Base-by-base conservation (phyloP, 2,888 invertebrate species). In the Ctenicera cuprea region DNA sequence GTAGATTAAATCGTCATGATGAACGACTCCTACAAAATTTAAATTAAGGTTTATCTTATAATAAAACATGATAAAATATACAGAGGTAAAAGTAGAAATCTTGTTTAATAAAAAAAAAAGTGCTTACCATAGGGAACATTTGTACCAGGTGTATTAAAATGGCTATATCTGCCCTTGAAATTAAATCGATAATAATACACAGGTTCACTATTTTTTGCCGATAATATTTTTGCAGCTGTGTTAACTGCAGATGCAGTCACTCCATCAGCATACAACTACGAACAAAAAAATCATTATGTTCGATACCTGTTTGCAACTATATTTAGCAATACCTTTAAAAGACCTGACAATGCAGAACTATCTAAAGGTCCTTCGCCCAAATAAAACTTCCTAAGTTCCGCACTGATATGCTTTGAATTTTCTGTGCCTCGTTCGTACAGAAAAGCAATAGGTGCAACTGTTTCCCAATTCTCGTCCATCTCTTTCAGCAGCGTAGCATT, bases 401-500 rank as follows among this genome's bases (percentile, higher is more conserved):
- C 84, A 48, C 89, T 90, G 0, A 91, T 89, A 3, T 86, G 83
- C 16, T 84, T 84, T 0, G 91, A 88, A 71, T 89, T 87, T 0
- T 89, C 82, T 14, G 88, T 89, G 4, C 88, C 87, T 3, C 90
- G 88, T 76, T 94, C 90, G 73, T 90, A 90, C 1, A 88, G 77
- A 80, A 94, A 93, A 3, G 90, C 88, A 20, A 93, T 90, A 0
- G 94, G 94, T 0, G 93, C 93, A 11, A 91, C 77, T 50, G 85
- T 85, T 1, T 91, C 88, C 88, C 92, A 94, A 57, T 93, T 87
- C 0, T 87, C 82, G 80, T 92, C 90, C 81, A 93, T 85, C 38
- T 89, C 86, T 14, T 88, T 81, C 0, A 89, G 83, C 0, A 90
- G 83, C 0, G 90, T 88, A 9, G 88, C 86, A 81, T 93, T 91